Percentiles rank a stretch among this genome's conserved stretches.
Conservation (phyloP, 1,140 invertebrate genomes). For the Forficula auricularia region DNA sequence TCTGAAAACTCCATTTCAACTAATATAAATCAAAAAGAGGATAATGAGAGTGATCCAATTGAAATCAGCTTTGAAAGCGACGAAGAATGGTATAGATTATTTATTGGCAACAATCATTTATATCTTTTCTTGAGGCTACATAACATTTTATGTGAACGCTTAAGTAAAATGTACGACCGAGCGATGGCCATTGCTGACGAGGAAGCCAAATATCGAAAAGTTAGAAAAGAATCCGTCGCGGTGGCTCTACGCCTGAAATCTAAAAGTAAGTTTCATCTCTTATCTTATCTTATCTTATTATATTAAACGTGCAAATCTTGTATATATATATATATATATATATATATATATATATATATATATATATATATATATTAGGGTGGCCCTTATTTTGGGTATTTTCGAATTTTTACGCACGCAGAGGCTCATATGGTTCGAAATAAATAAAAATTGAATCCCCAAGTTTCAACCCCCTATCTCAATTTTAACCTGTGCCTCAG, state of each 20-base stretch:
- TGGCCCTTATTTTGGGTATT: no score
- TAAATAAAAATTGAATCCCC: no score
- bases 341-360: no score
- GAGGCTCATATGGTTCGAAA: no score
- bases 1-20: background rate
- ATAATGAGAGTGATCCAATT: no score
- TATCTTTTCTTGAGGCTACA: slow-evolving; percentile 91
- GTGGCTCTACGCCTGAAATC: slow-evolving; percentile 70
- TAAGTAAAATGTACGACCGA: slow-evolving; percentile 62
- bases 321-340: no score
- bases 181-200: slow-evolving; percentile 53
- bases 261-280: slow-evolving; percentile 54
- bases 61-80: slow-evolving; percentile 14
- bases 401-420: no score
- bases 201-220: slow-evolving; percentile 38
- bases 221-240: slow-evolving; percentile 63
- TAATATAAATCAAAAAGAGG: slow-evolving; percentile 4
- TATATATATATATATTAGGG: no score
- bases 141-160: slow-evolving; percentile 80
- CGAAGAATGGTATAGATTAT: slow-evolving; percentile 63
- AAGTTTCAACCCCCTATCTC: no score
- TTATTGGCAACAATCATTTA: slow-evolving; percentile 81
- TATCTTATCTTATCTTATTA: no score
- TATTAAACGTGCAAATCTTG: no score
- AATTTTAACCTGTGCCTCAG: no score